These are phyloP conservation scores for Autographa gamma DNA, from an alignment of 2,888 invertebrate species.

Conservation along the genomic window DNA sequence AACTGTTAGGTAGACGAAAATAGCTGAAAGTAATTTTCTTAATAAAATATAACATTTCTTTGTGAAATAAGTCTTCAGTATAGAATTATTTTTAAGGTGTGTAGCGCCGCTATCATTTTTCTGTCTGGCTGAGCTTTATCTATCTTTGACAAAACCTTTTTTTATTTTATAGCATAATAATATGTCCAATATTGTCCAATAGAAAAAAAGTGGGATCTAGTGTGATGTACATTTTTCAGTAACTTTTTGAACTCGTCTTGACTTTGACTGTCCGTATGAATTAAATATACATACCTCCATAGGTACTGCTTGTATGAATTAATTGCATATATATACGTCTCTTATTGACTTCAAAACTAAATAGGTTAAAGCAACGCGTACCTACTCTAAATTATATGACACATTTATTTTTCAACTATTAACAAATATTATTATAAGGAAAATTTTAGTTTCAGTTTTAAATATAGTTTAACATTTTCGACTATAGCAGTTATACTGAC, in stretches of 20 bases:
- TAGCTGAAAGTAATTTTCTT: not conserved
- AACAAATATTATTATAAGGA: constrained; percentile 29
- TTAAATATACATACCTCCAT: too few species aligned
- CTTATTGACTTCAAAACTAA: not conserved
- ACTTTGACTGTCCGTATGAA: too few species aligned
- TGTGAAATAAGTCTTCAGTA: too few species aligned
- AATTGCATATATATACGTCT: not conserved
- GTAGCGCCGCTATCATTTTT: not conserved
- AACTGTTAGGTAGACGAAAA: not conserved
- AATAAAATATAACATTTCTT: not conserved
- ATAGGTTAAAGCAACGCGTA: constrained; percentile 10
- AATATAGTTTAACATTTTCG: not conserved
- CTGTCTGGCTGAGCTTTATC: constrained; percentile 1
- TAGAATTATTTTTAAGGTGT: not conserved
- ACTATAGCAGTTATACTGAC: not conserved
- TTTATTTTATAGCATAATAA: not conserved
- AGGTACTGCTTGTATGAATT: not conserved
- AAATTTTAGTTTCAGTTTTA: constrained; percentile 20
- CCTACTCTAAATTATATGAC: not conserved
- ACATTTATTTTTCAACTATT: constrained; percentile 9
- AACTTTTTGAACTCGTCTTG: too few species aligned
- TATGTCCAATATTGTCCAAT: too few species aligned
- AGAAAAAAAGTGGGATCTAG: too few species aligned
- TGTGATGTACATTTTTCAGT: too few species aligned
- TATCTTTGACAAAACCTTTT: not conserved